phyloP scores from a whole-genome alignment of 1,140 invertebrate species.

The Leptinotarsa defecta region DNA sequence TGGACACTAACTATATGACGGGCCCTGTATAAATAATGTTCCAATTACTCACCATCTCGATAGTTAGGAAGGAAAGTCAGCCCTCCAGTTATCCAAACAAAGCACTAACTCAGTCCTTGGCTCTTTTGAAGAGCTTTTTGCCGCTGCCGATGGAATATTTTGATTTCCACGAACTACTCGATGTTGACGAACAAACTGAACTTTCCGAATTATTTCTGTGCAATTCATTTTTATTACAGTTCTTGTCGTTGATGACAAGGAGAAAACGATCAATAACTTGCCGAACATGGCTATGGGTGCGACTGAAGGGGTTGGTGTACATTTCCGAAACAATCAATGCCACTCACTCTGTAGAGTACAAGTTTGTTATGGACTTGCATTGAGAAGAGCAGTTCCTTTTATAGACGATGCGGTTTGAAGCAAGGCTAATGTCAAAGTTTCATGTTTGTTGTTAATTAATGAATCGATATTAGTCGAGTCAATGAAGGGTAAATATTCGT shows the following conservation, averaged over 20 bases:
- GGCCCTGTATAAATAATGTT: too few relatives aligned
- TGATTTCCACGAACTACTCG: neutral
- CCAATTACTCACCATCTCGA: too few relatives aligned
- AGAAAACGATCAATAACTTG: slow-evolving; percentile 64
- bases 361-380: neutral
- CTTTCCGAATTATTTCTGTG: slow-evolving; percentile 10
- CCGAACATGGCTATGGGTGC: slow-evolving; percentile 71
- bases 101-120: neutral
- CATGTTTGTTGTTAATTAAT: too few relatives aligned
- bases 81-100: neutral
- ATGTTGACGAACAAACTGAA: slow-evolving; percentile 14
- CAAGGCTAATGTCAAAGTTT: slow-evolving; percentile 14
- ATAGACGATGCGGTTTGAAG: neutral
- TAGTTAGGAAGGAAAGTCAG: too few relatives aligned
- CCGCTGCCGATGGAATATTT: neutral
- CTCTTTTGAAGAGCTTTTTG: neutral
- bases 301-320: slow-evolving; percentile 74
- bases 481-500: too few relatives aligned
- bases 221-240: neutral
- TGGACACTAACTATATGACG: too few relatives aligned
- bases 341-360: neutral
- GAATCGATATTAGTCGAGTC: too few relatives aligned
- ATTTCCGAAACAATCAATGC: slow-evolving; percentile 52
- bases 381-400: neutral
- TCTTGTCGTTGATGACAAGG: neutral